Evolutionary conservation across 2,797 vertebrate species (phyloP).

Genomic region (Moxostoma hubbsi): DNA sequence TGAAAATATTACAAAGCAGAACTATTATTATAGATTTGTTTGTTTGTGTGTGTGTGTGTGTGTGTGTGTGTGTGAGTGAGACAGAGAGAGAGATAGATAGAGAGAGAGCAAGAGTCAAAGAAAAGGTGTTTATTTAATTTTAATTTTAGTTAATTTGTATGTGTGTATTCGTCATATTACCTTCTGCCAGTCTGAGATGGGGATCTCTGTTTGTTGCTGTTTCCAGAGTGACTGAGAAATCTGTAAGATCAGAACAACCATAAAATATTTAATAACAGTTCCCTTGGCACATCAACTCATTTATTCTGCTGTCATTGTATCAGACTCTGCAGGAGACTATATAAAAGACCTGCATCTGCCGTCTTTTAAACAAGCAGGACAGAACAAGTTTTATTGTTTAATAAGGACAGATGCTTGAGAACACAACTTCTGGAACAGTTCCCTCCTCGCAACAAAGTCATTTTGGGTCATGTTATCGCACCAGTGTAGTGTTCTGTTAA

Average conservation of each 20-base stretch:
- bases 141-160: too few species aligned
- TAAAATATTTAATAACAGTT: not conserved
- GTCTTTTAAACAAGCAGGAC: not conserved
- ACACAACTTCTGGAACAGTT: not conserved
- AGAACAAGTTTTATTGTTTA: not conserved
- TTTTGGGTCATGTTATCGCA: too few species aligned
- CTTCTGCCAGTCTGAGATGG: constrained; percentile 84
- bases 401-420: not conserved
- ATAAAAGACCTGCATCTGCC: not conserved
- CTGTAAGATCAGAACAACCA: constrained; percentile 61
- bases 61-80: too few species aligned
- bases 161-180: constrained; percentile 66
- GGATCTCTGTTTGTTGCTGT: constrained; percentile 86
- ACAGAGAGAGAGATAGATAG: too few species aligned
- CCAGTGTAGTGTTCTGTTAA: too few species aligned
- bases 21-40: too few species aligned
- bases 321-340: not conserved
- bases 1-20: too few species aligned
- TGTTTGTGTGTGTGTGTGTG: too few species aligned
- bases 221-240: constrained; percentile 89
- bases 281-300: not conserved
- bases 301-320: not conserved
- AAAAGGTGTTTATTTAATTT: not conserved
- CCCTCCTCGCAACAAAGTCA: too few species aligned
- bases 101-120: too few species aligned